Evolutionary conservation across 2,113 vertebrate species (phyloP).

Genomic region (Pimephales promelas): DNA sequence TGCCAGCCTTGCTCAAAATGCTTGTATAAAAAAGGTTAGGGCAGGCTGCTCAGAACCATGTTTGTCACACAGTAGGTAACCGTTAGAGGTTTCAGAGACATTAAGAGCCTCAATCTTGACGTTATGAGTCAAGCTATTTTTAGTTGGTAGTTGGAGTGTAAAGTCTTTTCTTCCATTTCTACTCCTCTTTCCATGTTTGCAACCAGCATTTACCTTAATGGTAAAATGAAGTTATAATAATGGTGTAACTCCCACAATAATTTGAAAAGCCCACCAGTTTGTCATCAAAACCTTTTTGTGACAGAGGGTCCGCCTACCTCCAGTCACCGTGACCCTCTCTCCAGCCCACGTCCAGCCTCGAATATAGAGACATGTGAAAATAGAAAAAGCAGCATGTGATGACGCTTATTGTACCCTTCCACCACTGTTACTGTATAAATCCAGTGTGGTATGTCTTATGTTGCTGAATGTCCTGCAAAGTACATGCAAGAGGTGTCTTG

Average conservation of each 20-base stretch:
- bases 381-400: conserved; percentile 6
- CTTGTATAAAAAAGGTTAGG: conserved; percentile 31
- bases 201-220: conserved; percentile 28
- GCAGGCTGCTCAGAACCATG: conserved; percentile 28
- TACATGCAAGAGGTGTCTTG: neutral
- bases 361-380: conserved; percentile 13
- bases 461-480: neutral
- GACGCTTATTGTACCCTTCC: neutral
- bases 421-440: neutral
- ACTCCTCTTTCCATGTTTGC: neutral
- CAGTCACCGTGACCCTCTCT: conserved; percentile 9
- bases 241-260: conserved; percentile 1
- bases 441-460: neutral
- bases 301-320: neutral
- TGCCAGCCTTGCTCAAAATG: conserved; percentile 35
- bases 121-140: conserved; percentile 4
- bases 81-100: conserved; percentile 13
- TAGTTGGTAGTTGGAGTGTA: neutral
- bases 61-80: conserved; percentile 41
- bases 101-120: conserved; percentile 25
- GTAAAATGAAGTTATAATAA: neutral
- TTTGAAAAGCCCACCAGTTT: conserved; percentile 13
- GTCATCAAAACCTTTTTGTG: neutral
- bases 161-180: conserved; percentile 14
- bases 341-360: neutral